Evolutionary conservation across 2,113 vertebrate genomes (phyloP).

Genomic region (Gorsachius goisagi): DNA sequence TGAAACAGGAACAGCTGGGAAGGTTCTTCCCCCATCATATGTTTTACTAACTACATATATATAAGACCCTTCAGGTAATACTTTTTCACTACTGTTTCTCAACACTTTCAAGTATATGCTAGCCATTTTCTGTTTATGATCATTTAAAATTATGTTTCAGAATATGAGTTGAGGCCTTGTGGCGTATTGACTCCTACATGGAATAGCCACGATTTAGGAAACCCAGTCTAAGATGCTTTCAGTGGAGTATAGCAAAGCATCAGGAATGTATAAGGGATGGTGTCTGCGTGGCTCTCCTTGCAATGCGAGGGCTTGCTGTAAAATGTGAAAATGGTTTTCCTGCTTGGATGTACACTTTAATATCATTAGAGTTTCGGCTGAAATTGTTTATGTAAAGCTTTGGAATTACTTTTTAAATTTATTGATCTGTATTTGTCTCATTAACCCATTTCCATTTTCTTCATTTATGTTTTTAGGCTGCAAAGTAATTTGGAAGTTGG

Average conservation of each 20-base stretch:
- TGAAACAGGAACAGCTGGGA: conserved; percentile 7
- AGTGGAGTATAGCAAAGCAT: background rate
- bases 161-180: background rate
- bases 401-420: background rate
- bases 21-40: background rate
- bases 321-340: background rate
- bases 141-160: background rate
- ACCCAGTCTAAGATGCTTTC: background rate
- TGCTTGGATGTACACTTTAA: background rate
- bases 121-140: background rate
- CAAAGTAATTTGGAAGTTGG: background rate
- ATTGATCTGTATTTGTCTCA: background rate
- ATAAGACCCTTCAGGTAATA: background rate
- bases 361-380: background rate
- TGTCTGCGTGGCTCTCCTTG: background rate
- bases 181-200: background rate
- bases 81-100: background rate
- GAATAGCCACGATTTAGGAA: background rate
- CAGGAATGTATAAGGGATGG: background rate
- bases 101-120: background rate
- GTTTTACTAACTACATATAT: background rate
- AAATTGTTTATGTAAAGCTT: background rate
- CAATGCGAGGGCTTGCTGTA: background rate
- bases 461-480: background rate
- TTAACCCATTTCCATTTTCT: background rate